Percentiles rank a stretch among this genome's conserved stretches.
These are phyloP conservation scores for Scytalopus superciliaris DNA, from an alignment of 2,113 vertebrate genomes.

Conservation along the genomic window DNA sequence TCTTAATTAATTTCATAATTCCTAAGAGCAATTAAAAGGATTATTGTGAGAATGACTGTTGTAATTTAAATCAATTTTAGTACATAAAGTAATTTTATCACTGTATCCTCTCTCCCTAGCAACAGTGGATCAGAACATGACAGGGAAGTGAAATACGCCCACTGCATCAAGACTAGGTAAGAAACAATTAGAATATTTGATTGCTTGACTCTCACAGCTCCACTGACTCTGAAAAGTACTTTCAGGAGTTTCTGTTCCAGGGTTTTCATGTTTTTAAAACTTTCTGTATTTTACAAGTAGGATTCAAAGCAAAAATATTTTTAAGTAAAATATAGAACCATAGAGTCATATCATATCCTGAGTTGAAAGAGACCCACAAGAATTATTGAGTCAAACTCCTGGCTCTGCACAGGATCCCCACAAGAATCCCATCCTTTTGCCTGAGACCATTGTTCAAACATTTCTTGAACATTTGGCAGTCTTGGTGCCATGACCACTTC, in stretches of 20 bases:
- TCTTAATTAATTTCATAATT: constrained; percentile 67
- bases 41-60: constrained; percentile 29
- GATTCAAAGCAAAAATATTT: not conserved
- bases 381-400: not conserved
- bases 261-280: not conserved
- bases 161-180: not conserved
- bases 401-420: not conserved
- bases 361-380: not conserved
- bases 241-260: not conserved
- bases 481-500: not conserved
- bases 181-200: not conserved
- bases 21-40: constrained; percentile 61
- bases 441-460: not conserved
- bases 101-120: not conserved
- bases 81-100: constrained; percentile 26
- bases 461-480: not conserved
- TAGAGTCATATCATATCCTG: not conserved
- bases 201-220: not conserved
- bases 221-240: not conserved
- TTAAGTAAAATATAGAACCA: not conserved
- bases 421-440: not conserved
- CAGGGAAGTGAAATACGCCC: constrained; percentile 24
- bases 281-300: not conserved
- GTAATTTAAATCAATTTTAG: constrained; percentile 64
- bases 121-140: constrained; percentile 9